phyloP scores from a whole-genome alignment of 2,113 vertebrate species.

The Passer montanus region DNA sequence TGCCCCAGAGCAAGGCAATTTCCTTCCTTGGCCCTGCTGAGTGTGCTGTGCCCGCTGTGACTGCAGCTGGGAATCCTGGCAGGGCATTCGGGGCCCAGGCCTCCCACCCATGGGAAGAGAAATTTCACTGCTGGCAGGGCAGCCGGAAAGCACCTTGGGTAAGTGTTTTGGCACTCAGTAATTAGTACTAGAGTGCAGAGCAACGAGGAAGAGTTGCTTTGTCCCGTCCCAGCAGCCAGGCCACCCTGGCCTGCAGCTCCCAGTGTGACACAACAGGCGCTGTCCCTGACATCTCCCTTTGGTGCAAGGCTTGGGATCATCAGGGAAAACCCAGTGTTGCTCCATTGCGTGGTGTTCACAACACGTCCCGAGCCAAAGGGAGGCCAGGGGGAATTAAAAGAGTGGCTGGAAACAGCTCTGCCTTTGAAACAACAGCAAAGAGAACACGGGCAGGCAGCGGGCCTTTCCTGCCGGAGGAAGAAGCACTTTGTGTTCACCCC shows the following conservation, averaged over 20 bases:
- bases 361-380: neutral
- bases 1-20: neutral
- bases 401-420: neutral
- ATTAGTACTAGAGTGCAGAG: neutral
- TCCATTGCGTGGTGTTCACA: neutral
- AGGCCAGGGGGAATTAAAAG: neutral
- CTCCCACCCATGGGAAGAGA: neutral
- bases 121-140: neutral
- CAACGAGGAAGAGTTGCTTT: neutral
- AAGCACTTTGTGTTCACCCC: neutral
- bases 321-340: neutral
- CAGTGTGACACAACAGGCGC: rapidly evolving
- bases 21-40: neutral
- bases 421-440: neutral
- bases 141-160: neutral
- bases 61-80: neutral
- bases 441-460: rapidly evolving
- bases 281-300: neutral
- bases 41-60: neutral
- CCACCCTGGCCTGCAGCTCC: neutral
- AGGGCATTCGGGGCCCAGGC: rapidly evolving
- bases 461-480: neutral
- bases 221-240: neutral
- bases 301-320: neutral
- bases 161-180: neutral